Evolutionary conservation across 1,140 invertebrate genomes (phyloP), one percentile per base, ranked within the genome.

Genomic region (Sipha flava): DNA sequence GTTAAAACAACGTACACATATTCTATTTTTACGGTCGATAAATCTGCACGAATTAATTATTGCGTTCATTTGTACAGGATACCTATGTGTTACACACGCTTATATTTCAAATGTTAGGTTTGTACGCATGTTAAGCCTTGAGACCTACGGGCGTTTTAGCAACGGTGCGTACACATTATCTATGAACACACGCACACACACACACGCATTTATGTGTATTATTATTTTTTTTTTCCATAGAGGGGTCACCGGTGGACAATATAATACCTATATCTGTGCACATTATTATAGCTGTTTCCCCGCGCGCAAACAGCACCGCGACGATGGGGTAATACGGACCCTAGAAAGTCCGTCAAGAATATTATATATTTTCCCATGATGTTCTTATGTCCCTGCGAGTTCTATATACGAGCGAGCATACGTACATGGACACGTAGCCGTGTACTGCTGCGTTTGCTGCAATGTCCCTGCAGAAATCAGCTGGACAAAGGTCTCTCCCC

Each of bases 391-490:
- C 73, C 73, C 54, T 77, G 73, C 64, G 21, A 23, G n/a, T 5
- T 43, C 21, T 43, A 66, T 23, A 43, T 26, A 43, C 29, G 23
- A n/a, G 18, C 21, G 23, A 29, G 21, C n/a, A 57, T 18, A 7
- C 2, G 14, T 21, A 12, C 14, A 34, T 34, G 4, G 29, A 14
- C 59, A 31, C 10, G 2, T 18, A 37, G 18, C 26, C 59, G 2
- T 37, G 12, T 37, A 37, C 1, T 18, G 3, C 3, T 37, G 14
- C 16, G 37, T 40, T 9, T 37, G 59, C 40, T 14, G 23, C 73
- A 57, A 54, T 77, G 73, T 77, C 73, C 73, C 73, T 77, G 73
- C 73, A 77, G 21, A 59, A 77, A 59, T 77, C 73, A 43, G 73
- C 73, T 77, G 73, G 73, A 77, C 73, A 77, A 77, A 77, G 73